Percentiles rank a stretch among this genome's conserved stretches.
Evolutionary conservation across 2,888 invertebrate genomes (phyloP).

Genomic region (Dryobota labecula): DNA sequence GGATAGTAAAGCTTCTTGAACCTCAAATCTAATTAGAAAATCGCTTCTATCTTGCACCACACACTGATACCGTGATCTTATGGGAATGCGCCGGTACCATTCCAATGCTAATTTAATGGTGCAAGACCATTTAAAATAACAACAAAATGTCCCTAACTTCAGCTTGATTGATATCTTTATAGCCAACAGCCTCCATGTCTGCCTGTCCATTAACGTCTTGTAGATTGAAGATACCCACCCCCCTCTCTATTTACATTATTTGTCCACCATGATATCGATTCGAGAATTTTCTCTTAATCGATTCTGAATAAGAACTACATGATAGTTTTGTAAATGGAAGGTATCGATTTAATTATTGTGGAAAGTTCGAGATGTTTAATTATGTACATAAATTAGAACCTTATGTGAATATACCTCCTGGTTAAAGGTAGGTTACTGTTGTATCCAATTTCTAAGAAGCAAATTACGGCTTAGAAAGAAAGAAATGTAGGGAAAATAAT

Average conservation of each 20-base stretch:
- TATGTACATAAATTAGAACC: constrained; percentile 26
- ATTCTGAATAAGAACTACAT: constrained; percentile 37
- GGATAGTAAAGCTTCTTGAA: background rate
- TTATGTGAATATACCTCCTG: background rate
- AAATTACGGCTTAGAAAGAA: background rate
- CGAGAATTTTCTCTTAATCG: constrained; percentile 34
- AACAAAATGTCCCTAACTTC: constrained; percentile 69
- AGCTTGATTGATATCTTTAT: constrained; percentile 87
- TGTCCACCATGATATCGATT: constrained; percentile 43
- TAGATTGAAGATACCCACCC: constrained; percentile 60
- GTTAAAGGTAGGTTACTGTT: background rate
- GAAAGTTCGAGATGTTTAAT: constrained; percentile 37
- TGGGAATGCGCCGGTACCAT: constrained; percentile 75
- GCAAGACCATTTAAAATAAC: constrained; percentile 71
- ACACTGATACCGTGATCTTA: constrained; percentile 66
- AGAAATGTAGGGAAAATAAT: background rate
- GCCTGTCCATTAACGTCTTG: constrained; percentile 62
- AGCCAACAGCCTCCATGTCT: constrained; percentile 70
- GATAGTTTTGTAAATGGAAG: constrained; percentile 29
- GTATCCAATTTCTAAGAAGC: background rate
- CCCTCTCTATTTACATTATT: constrained; percentile 56
- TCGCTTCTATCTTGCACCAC: constrained; percentile 39
- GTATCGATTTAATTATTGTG: constrained; percentile 35
- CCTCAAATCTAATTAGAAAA: background rate
- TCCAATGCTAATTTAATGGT: constrained; percentile 86